Evolutionary conservation across 2,888 invertebrate genomes (phyloP), one percentile per base, ranked within the genome.

Genomic region (Hypena proboscidalis): DNA sequence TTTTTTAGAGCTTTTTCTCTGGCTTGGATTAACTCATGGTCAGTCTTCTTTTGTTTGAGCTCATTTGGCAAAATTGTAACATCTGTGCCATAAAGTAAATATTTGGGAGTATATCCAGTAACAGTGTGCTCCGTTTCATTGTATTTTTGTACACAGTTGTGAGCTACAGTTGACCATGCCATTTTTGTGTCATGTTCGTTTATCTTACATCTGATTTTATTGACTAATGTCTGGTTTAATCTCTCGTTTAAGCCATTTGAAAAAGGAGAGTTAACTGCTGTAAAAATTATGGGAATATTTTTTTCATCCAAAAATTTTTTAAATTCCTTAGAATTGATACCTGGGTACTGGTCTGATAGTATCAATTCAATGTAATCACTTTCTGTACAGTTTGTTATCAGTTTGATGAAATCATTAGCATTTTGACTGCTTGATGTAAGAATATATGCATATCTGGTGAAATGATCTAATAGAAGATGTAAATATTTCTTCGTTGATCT

Each of bases 41-140:
- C n/a, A n/a, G n/a, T 64, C 30, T 8, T 33, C 7, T 3, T 40
- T 7, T 9, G 46, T 48, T 36, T 13, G 1, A 23, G 34, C 53
- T 60, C 20, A 53, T 19, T 29, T 51, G 52, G 50, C 14, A 62
- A 26, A 34, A 62, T 43, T 1, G 29, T 43, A 1, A 47, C 48
- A 50, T 58, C 38, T 32, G 44, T 52, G 5, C 64, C 64, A 21
- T 69, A 14, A 2, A 69, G 38, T 26, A 73, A 25, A 13, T 71
- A 68, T 36, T 43, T 65, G 26, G 62, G 67, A 26, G 68, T 38
- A 46, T 53, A 70, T 3, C 45, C 46, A 3, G 68, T 70, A 1
- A 71, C 64, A 31, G 65, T 54, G 21, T 70, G 67, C 35, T 63
- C 58, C 0, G 45, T 53, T 11, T 30, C 17, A 19, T 30, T 30